Conservation (phyloP, 2,113 vertebrate species). For the Alaudala cheleensis region DNA sequence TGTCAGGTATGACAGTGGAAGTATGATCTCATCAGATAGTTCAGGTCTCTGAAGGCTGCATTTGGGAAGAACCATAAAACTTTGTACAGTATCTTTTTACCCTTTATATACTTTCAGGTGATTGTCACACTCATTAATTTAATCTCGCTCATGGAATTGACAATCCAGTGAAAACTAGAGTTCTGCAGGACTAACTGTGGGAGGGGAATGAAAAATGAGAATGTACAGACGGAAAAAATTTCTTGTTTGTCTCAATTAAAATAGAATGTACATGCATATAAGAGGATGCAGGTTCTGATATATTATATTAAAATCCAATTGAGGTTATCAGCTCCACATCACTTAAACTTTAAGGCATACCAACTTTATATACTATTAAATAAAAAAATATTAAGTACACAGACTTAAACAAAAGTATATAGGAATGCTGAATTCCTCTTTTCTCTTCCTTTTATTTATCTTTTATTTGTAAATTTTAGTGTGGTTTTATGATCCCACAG, state of each 20-base stretch:
- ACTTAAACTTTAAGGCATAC: not conserved
- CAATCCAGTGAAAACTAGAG: not conserved
- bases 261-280: not conserved
- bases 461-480: not conserved
- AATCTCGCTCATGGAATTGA: not conserved
- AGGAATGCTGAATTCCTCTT: not conserved
- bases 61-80: not conserved
- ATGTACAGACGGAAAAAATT: not conserved
- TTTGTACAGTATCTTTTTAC: not conserved
- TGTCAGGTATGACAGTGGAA: not conserved
- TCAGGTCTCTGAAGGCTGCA: not conserved
- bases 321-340: not conserved
- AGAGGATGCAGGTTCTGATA: not conserved
- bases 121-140: not conserved
- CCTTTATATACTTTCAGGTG: not conserved
- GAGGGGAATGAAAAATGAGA: not conserved
- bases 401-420: not conserved
- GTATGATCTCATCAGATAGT: not conserved
- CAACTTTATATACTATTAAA: not conserved
- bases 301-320: not conserved
- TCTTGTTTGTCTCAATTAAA: not conserved
- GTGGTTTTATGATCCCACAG: not conserved
- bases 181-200: not conserved
- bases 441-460: fast-evolving
- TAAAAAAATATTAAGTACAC: not conserved